These are phyloP conservation scores for Caenorhabditis sulstoni DNA, from an alignment of 2,888 invertebrate species.

Conservation along the genomic window DNA sequence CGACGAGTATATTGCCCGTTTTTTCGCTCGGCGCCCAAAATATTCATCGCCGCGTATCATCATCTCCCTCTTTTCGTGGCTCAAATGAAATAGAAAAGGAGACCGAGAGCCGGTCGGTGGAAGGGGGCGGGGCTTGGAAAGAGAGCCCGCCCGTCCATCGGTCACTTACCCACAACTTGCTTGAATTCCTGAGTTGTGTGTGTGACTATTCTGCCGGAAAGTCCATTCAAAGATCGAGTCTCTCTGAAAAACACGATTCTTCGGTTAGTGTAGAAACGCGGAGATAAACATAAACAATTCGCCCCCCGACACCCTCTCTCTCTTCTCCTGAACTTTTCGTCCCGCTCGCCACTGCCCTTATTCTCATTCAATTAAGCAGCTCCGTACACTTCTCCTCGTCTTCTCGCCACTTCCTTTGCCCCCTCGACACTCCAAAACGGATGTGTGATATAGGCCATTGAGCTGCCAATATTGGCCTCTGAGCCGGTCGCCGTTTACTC, in stretches of 20 bases:
- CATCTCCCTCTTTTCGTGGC: constrained; percentile 15
- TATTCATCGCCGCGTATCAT: constrained; percentile 41
- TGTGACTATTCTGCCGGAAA: constrained; percentile 2
- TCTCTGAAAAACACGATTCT: constrained; percentile 1
- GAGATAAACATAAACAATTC: constrained; percentile 32
- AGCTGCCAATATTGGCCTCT: constrained; percentile 28
- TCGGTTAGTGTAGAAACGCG: not conserved
- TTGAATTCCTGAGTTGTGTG: constrained; percentile 20
- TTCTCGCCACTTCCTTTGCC: constrained; percentile 10
- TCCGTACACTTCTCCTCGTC: constrained; percentile 15
- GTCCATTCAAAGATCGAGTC: constrained; percentile 15
- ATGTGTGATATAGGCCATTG: constrained; percentile 25
- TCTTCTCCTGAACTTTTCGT: not conserved
- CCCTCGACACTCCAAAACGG: constrained; percentile 8
- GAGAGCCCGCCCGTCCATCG: constrained; percentile 24
- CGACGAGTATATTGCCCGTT: constrained; percentile 25
- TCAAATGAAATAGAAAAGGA: constrained; percentile 30
- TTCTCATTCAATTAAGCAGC: constrained; percentile 52
- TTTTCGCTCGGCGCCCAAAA: constrained; percentile 35
- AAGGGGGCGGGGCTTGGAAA: constrained; percentile 18
- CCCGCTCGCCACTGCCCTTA: constrained; percentile 17
- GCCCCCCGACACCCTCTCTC: no score
- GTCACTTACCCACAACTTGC: constrained; percentile 18
- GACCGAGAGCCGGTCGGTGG: constrained; percentile 25
- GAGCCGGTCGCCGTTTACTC: constrained; percentile 12